phyloP scores from a whole-genome alignment of 1,140 invertebrate genomes.

The Ladona fulva region DNA sequence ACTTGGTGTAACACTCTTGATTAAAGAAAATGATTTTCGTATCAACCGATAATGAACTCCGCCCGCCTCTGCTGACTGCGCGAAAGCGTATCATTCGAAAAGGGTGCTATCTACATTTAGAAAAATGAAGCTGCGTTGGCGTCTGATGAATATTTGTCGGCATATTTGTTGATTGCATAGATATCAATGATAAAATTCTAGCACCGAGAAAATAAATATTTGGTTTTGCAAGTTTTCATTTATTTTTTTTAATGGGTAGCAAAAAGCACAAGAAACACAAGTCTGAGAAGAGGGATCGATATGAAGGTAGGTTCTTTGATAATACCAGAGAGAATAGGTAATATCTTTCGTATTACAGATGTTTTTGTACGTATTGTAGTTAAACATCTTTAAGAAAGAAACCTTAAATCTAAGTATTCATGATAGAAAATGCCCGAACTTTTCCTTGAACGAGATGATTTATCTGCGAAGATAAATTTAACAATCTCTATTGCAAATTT shows the following conservation, averaged over 20 bases:
- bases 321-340: not conserved
- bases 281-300: slow-evolving; percentile 49
- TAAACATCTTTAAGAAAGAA: too few species aligned
- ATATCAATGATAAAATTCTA: not conserved
- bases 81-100: not conserved
- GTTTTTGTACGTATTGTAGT: too few species aligned
- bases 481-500: too few species aligned
- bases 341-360: not conserved
- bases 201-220: not conserved
- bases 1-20: too few species aligned
- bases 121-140: not conserved
- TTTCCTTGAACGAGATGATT: too few species aligned
- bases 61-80: not conserved
- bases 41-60: not conserved
- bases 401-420: too few species aligned
- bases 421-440: too few species aligned
- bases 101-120: not conserved
- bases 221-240: not conserved
- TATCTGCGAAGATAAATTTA: too few species aligned
- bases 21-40: too few species aligned
- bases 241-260: slow-evolving; percentile 26
- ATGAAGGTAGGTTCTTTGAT: slow-evolving; percentile 44
- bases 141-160: not conserved
- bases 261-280: slow-evolving; percentile 71
- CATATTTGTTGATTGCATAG: not conserved